These are phyloP conservation scores for Criorhina ranunculi DNA, from an alignment of 2,888 invertebrate species.

Conservation along the genomic window DNA sequence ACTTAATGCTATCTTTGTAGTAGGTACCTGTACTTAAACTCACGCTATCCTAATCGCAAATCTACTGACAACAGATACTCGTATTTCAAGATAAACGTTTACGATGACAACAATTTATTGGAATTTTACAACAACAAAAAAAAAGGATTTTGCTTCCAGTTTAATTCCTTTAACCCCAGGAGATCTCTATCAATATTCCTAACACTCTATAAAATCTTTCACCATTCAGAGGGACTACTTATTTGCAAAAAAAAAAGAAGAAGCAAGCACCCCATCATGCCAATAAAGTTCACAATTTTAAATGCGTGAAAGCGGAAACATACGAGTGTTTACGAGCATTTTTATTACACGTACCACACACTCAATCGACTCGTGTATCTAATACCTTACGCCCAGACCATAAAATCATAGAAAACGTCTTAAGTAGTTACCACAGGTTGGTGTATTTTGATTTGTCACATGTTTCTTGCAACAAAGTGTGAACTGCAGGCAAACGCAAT, in stretches of 20 bases:
- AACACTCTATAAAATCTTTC: background rate
- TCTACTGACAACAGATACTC: no score
- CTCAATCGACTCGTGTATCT: background rate
- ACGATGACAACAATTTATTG: background rate
- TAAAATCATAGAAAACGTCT: constrained; percentile 10
- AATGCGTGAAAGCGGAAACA: background rate
- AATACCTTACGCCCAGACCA: background rate
- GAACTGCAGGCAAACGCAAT: background rate
- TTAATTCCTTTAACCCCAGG: background rate
- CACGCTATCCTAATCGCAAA: no score
- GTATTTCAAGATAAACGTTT: background rate
- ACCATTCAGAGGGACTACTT: background rate
- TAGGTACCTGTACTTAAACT: no score
- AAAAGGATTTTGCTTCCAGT: background rate
- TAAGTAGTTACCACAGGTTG: constrained; percentile 3
- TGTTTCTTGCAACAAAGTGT: constrained; percentile 28
- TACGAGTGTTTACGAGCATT: constrained; percentile 13
- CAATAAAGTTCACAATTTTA: constrained; percentile 11
- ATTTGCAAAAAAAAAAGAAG: background rate
- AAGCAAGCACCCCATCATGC: no score
- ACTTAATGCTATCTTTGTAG: no score
- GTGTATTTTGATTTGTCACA: background rate
- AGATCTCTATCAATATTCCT: background rate
- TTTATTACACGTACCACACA: constrained; percentile 7
- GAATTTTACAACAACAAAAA: no score